Percentiles rank a stretch among this genome's conserved stretches.
Conservation (phyloP, 1,140 invertebrate genomes). For the Lepidotrigona ventralis region DNA sequence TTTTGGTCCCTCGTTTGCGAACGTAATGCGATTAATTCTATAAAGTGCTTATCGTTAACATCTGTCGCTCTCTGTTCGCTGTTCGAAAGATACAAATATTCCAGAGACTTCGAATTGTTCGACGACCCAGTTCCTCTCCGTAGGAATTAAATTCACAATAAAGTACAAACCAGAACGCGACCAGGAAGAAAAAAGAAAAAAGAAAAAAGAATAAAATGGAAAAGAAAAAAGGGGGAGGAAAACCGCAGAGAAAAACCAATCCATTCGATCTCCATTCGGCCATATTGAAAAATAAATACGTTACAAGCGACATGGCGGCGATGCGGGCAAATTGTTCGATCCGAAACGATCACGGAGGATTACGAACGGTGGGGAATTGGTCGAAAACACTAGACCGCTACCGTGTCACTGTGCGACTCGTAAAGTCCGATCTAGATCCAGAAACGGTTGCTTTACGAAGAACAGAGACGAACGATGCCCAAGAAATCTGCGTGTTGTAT, state of each 20-base stretch:
- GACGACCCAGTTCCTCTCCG: not conserved
- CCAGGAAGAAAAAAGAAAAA: no score
- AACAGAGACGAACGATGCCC: conserved; percentile 1
- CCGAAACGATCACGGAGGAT: not conserved
- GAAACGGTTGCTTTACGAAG: conserved; percentile 22
- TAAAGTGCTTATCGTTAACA: no score
- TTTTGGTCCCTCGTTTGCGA: no score
- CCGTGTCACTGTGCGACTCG: no score
- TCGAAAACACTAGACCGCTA: not conserved
- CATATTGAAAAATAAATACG: not conserved
- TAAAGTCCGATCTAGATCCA: not conserved
- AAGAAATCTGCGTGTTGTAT: conserved; percentile 50
- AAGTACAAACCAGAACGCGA: not conserved
- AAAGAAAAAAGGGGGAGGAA: no score
- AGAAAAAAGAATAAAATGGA: no score
- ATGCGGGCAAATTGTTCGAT: not conserved
- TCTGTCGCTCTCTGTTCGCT: not conserved
- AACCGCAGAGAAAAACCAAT: not conserved
- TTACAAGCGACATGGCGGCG: not conserved
- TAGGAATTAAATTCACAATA: not conserved
- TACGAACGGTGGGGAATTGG: not conserved
- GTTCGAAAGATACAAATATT: not conserved
- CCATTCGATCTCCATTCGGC: not conserved
- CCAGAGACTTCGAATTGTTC: not conserved
- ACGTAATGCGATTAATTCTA: no score